A percentile compares a stretch with the other conserved stretches of the same genome.
These are phyloP conservation scores for Lophius americanus DNA, from an alignment of 2,797 vertebrate genomes.

Conservation along the genomic window DNA sequence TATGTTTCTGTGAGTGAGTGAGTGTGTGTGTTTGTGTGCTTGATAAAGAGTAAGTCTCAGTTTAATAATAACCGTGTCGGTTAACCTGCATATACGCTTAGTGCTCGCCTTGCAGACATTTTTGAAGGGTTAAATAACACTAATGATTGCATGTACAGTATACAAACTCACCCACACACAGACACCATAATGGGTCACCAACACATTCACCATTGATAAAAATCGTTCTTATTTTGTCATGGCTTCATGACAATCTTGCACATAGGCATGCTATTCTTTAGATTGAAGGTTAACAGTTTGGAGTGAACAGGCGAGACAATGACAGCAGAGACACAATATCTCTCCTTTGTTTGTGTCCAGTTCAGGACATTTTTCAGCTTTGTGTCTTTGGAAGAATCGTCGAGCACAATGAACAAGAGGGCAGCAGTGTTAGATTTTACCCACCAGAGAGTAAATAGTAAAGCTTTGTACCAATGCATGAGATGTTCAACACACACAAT, in stretches of 20 bases:
- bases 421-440: slow-evolving; percentile 14
- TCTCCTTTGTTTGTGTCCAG: slow-evolving; percentile 5
- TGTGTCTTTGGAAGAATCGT: slow-evolving; percentile 3
- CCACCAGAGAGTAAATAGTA: slow-evolving; percentile 18
- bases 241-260: background rate
- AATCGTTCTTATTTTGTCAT: background rate
- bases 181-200: background rate
- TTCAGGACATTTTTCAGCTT: slow-evolving; percentile 17
- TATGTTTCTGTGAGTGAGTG: slow-evolving; percentile 10
- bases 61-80: slow-evolving; percentile 31
- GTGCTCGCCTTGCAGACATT: background rate
- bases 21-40: background rate
- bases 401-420: slow-evolving; percentile 7
- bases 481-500: slow-evolving; percentile 7
- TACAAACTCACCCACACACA: slow-evolving; percentile 7
- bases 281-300: slow-evolving; percentile 14
- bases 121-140: slow-evolving; percentile 40
- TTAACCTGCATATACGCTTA: slow-evolving; percentile 27
- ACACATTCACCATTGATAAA: slow-evolving; percentile 9
- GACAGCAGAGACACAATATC: background rate
- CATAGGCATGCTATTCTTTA: slow-evolving; percentile 7
- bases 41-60: slow-evolving; percentile 36
- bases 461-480: slow-evolving; percentile 19
- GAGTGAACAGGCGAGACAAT: slow-evolving; percentile 20
- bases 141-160: slow-evolving; percentile 17